These are phyloP conservation scores for Galerucella calmariensis DNA, from an alignment of 2,888 invertebrate genomes.

Conservation along the genomic window DNA sequence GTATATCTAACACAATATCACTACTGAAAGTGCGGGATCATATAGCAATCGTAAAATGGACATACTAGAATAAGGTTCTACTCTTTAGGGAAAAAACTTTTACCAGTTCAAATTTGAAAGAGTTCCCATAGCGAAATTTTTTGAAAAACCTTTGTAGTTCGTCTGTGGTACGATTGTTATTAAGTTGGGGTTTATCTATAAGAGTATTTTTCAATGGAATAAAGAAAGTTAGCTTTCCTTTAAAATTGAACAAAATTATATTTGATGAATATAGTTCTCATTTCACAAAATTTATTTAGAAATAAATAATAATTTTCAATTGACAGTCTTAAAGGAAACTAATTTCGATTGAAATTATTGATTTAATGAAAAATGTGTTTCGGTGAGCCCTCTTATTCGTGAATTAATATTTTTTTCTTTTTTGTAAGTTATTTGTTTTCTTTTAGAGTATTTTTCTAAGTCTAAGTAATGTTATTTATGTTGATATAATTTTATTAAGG, in stretches of 20 bases:
- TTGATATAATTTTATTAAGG: slow-evolving; percentile 54
- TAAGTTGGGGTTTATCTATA: slow-evolving; percentile 4
- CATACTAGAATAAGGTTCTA: not conserved
- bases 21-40: not conserved
- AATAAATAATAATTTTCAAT: not conserved
- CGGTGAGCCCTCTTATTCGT: slow-evolving; percentile 13
- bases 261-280: no score
- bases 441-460: slow-evolving; percentile 51
- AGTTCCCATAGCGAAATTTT: no score
- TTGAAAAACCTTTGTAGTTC: slow-evolving; percentile 42
- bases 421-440: slow-evolving; percentile 54
- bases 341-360: not conserved
- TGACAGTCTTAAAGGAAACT: not conserved
- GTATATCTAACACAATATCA: not conserved
- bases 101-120: no score
- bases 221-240: not conserved
- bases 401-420: slow-evolving; percentile 45
- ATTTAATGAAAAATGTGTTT: slow-evolving; percentile 15
- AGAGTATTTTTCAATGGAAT: slow-evolving; percentile 24
- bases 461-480: slow-evolving; percentile 60
- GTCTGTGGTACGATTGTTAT: not conserved
- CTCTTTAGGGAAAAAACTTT: no score
- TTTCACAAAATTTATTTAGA: no score
- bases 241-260: no score
- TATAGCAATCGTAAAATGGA: not conserved